Base-by-base conservation (phyloP, 2,797 vertebrate genomes). In the Brachyrhaphis roseni region DNA sequence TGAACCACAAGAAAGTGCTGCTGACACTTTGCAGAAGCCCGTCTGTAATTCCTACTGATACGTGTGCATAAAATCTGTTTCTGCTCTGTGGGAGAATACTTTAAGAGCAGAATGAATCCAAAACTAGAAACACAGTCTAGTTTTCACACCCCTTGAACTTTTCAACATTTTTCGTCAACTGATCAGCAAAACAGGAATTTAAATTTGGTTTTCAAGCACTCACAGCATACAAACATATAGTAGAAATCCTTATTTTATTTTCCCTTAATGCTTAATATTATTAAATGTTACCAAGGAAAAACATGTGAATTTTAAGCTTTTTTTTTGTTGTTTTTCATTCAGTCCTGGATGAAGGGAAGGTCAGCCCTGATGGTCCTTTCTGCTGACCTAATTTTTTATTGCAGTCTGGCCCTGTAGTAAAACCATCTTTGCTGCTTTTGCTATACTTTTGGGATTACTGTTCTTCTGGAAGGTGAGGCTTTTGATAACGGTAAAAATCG, bases 1-100 rank as follows among this genome's bases (percentile, higher is more conserved):
- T 84, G 89, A 87, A 92, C 94, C 95, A 95, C 93, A 95, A 95
- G 91, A 96, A 95, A 95, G 95, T 92, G 91, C 92, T 89, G 87
- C 88, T 94, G 92, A 92, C 89, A 86, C 90, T 92, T 86, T 90
- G 92, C 92, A 92, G 90, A 79, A 93, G 89, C 87, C 85, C 85
- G 92, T 92, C 94, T 95, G 92, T 95, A 95, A 95, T 95, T 95
- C 93, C 90, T 86, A 71, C 88, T 92, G 92, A 93, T 94, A 94
- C 90, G 90, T 94, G 92, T 86, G 90, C 91, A 93, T 95, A 95
- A 94, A 82, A 72, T 84, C 81, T 77, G 92, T 66, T 88, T 86
- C 89, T 87, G 66, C 84, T 64, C 59, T 0, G n/a, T 85, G 84
- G 84, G 90, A 90, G 87, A 89, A 89, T 81, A 94, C 93, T 93